These are phyloP conservation scores for Tenodera sinensis DNA, from an alignment of 2,888 invertebrate genomes.

Conservation along the genomic window DNA sequence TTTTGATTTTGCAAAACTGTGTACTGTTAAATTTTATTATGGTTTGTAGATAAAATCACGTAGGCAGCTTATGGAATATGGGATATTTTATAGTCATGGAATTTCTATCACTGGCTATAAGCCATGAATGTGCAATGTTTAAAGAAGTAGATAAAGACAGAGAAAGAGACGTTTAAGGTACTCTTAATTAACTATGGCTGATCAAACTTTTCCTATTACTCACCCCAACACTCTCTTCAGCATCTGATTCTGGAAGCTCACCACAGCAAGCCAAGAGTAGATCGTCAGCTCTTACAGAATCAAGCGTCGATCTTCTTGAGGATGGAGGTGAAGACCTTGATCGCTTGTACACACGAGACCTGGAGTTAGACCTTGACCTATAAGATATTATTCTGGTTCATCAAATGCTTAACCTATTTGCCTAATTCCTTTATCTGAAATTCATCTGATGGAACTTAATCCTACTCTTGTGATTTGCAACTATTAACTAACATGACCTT, in stretches of 20 bases:
- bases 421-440: not conserved
- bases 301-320: slow-evolving; percentile 48
- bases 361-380: slow-evolving; percentile 33
- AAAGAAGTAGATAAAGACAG: too few relatives aligned
- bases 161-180: too few relatives aligned
- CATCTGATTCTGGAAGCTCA: slow-evolving; percentile 36
- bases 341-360: slow-evolving; percentile 52
- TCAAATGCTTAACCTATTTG: not conserved
- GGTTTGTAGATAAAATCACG: too few relatives aligned
- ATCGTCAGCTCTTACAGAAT: slow-evolving; percentile 56
- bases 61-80: too few relatives aligned
- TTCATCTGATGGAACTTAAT: too few relatives aligned
- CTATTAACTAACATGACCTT: too few relatives aligned
- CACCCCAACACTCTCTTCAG: slow-evolving; percentile 36
- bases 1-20: too few relatives aligned
- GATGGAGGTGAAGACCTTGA: slow-evolving; percentile 59
- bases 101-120: too few relatives aligned
- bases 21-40: too few relatives aligned
- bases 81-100: too few relatives aligned
- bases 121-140: too few relatives aligned
- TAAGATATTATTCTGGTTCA: not conserved
- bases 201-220: not conserved
- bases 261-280: slow-evolving; percentile 45
- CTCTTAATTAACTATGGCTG: not conserved
- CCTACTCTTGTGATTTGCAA: too few relatives aligned